Evolutionary conservation across 2,888 invertebrate genomes (phyloP).

Genomic region (Ophioninae sp.): DNA sequence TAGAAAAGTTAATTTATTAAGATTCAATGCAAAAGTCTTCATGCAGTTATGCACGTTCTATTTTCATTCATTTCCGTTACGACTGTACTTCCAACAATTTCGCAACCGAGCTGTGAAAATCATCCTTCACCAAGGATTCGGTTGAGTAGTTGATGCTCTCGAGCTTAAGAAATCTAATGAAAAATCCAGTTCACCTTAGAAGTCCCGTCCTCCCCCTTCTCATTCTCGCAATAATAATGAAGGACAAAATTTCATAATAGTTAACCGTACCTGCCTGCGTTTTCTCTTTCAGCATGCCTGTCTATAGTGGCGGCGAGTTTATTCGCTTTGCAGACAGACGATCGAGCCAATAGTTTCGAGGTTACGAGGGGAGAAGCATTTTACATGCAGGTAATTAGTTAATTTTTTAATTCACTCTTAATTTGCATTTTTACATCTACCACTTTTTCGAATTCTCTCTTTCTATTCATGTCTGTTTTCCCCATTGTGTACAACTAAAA

Average conservation of each 20-base stretch:
- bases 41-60: background rate
- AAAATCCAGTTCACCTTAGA: conserved; percentile 14
- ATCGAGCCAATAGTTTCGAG: conserved; percentile 87
- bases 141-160: background rate
- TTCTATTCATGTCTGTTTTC: background rate
- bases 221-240: background rate
- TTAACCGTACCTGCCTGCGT: background rate
- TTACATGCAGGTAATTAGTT: conserved; percentile 89
- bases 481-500: too few relatives aligned
- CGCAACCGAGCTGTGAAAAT: background rate
- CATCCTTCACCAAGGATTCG: conserved; percentile 7
- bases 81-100: background rate
- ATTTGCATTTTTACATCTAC: background rate
- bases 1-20: too few relatives aligned
- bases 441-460: conserved; percentile 12
- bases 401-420: conserved; percentile 4
- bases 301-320: conserved; percentile 91
- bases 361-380: conserved; percentile 91
- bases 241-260: conserved; percentile 6
- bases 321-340: conserved; percentile 93
- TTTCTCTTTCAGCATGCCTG: conserved; percentile 86
- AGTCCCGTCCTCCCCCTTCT: background rate
- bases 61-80: background rate
- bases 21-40: too few relatives aligned
- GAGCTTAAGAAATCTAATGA: conserved; percentile 6